A percentile compares a stretch with the other conserved stretches of the same genome.
phyloP scores from a whole-genome alignment of 2,113 vertebrate species.

The Aphyosemion australe region DNA sequence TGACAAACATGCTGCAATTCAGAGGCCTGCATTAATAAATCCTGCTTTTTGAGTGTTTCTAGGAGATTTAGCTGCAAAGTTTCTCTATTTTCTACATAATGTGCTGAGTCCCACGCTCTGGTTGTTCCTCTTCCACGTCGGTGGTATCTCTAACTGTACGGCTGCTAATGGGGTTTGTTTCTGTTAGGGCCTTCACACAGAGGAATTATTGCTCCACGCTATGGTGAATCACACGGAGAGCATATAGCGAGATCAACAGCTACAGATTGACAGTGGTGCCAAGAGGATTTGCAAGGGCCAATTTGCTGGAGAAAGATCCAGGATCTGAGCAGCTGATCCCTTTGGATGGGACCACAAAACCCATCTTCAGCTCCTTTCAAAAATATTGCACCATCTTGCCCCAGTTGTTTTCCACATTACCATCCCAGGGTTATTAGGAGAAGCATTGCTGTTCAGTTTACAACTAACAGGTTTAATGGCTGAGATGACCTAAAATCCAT shows the following conservation, averaged over 20 bases:
- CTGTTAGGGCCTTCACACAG: conserved; percentile 3
- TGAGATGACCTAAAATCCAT: conserved; percentile 42
- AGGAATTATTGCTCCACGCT: conserved; percentile 15
- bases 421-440: conserved; percentile 31
- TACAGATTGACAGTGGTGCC: conserved; percentile 43
- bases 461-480: conserved; percentile 32
- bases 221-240: conserved; percentile 20
- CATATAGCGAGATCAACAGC: conserved; percentile 36
- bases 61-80: conserved; percentile 16
- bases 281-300: conserved; percentile 60
- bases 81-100: not conserved
- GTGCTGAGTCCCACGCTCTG: not conserved
- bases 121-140: not conserved
- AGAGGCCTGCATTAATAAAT: conserved; percentile 25
- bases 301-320: conserved; percentile 59
- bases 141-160: not conserved
- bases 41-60: not conserved
- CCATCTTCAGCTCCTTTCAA: conserved; percentile 47
- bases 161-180: conserved; percentile 6
- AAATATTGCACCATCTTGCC: conserved; percentile 30
- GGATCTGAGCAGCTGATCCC: conserved; percentile 61
- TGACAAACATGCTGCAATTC: conserved; percentile 23
- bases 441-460: conserved; percentile 19
- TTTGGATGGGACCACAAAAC: conserved; percentile 50
- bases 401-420: conserved; percentile 28